phyloP scores from a whole-genome alignment of 2,888 invertebrate species.

The Cheiracanthium punctorium region DNA sequence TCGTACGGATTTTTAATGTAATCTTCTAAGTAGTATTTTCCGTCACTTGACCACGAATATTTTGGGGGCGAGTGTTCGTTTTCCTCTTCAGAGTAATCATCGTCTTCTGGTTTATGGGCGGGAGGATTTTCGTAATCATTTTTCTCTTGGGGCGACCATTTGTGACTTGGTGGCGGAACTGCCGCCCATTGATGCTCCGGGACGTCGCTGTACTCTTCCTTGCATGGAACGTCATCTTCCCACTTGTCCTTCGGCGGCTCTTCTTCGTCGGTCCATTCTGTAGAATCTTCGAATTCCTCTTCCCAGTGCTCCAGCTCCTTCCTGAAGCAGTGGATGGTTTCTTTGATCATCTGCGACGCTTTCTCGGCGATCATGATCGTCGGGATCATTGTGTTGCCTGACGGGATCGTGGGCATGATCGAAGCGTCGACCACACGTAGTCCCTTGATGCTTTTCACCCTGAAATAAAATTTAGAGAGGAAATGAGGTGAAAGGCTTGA shows the following conservation, averaged over 20 bases:
- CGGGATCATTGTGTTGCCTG: background rate
- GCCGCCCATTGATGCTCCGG: background rate
- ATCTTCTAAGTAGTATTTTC: background rate
- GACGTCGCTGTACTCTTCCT: background rate
- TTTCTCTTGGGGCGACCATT: background rate
- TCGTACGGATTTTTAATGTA: background rate
- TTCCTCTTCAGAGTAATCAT: background rate
- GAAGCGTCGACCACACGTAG: background rate
- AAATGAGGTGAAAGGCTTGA: no score
- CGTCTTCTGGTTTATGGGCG: background rate
- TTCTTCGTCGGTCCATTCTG: background rate
- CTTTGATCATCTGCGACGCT: background rate
- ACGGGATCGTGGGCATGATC: background rate
- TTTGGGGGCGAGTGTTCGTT: background rate
- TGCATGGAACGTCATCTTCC: background rate
- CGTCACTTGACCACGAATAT: background rate
- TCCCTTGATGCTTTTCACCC: background rate
- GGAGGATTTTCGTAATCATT: background rate
- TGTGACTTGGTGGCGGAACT: background rate
- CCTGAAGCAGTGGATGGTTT: background rate
- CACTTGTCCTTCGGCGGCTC: background rate
- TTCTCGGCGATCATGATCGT: conserved; percentile 12
- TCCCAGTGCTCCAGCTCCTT: background rate
- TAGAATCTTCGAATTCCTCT: background rate
- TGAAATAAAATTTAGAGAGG: no score